Base-by-base conservation (phyloP, 1,140 invertebrate species). In the Neelides sp. region DNA sequence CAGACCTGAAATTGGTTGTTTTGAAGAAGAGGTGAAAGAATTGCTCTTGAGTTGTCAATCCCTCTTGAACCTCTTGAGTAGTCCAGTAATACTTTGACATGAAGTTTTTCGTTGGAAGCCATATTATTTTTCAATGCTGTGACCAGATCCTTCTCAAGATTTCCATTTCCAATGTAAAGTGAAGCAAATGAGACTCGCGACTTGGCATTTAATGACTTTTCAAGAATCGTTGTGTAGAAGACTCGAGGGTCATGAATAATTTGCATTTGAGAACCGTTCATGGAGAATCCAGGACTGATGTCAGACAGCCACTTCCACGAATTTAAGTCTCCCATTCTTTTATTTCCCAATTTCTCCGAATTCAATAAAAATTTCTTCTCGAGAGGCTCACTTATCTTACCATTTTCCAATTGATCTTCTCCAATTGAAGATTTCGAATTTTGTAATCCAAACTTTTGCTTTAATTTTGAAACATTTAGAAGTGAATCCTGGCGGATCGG, bases 161-260 rank as follows among this genome's bases (percentile, higher is more conserved):
- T 64, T 1, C 92, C 92, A 51, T 80, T 94, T 36, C 95, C 95
- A 32, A 98, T 70, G 66, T 98, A 98, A 4, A 98, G 69, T 40
- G 93, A 95, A 2, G 91, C 83, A 41, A 98, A 67, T 0, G 82
- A 80, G 62, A 98, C 85, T 62, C 94, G 76, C 44, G 72, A 70
- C 55, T 78, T 78, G 2, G 91, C 85, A 54, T 66, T 71, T 58
- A 68, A 66, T 59, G 82, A 79, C 65, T 79, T 78, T 32, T 80
- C 68, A 62, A 90, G 63, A 13, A 93, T 62, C 2, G 73, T 78
- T 13, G 78, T 67, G 63, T 90, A 90, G 66, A 89, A 91, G 47
- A 75, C 72, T 32, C 70, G 66, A 3, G 87, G 87, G 60, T 83
- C 78, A 23, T 75, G 71, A 54, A 90, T 77, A 39, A 89, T 74